These are phyloP conservation scores for Platichthys stellatus DNA, from an alignment of 2,113 vertebrate species.

Conservation along the genomic window DNA sequence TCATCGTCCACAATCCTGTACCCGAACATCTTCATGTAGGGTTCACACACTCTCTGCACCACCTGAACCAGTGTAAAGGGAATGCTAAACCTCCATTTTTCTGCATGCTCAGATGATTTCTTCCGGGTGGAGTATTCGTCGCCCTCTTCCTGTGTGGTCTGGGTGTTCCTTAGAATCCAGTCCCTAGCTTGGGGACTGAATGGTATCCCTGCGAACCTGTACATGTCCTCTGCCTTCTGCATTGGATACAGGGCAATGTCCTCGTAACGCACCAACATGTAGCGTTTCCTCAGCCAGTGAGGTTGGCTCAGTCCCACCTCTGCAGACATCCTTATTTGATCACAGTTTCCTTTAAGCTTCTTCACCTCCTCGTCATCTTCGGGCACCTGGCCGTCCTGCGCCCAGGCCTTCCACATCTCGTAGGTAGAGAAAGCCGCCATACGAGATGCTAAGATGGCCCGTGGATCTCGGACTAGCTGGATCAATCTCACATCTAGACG, in stretches of 20 bases:
- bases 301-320: conserved; percentile 90
- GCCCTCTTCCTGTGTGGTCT: conserved; percentile 81
- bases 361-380: conserved; percentile 89
- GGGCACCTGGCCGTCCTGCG: conserved; percentile 84
- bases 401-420: conserved; percentile 93
- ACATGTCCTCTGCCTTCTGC: conserved; percentile 93
- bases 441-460: conserved; percentile 92
- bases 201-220: conserved; percentile 89
- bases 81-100: conserved; percentile 95
- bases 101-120: conserved; percentile 94
- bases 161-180: conserved; percentile 93
- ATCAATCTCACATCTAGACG: conserved; percentile 90
- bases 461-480: conserved; percentile 94
- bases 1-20: conserved; percentile 88
- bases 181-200: conserved; percentile 89
- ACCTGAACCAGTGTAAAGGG: conserved; percentile 93
- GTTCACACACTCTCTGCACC: conserved; percentile 90
- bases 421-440: conserved; percentile 94
- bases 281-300: conserved; percentile 88
- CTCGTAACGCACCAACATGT: conserved; percentile 96
- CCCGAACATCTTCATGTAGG: conserved; percentile 92
- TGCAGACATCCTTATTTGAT: conserved; percentile 88
- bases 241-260: conserved; percentile 92
- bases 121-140: conserved; percentile 93
- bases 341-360: conserved; percentile 90